Evolutionary conservation across 2,888 invertebrate genomes (phyloP).

Genomic region (Drosophila imparisetae): DNA sequence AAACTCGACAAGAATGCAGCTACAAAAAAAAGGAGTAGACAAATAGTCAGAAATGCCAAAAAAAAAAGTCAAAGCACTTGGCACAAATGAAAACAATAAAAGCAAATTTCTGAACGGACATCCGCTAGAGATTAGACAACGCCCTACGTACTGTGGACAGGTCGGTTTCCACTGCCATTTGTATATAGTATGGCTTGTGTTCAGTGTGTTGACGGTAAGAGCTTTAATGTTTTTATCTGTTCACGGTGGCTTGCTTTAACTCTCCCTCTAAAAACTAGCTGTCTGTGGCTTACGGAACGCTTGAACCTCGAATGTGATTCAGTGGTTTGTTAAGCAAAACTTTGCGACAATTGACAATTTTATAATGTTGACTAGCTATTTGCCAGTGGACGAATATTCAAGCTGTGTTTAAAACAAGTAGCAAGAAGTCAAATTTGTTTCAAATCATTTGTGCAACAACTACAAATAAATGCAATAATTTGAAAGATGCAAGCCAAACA

Average conservation of each 20-base stretch:
- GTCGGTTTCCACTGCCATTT: slow-evolving; percentile 85
- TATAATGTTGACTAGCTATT: background rate
- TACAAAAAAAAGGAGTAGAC: slow-evolving; percentile 3
- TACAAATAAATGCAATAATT: background rate
- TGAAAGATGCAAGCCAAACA: background rate
- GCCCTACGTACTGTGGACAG: slow-evolving; percentile 89
- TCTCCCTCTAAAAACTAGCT: background rate
- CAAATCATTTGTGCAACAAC: background rate
- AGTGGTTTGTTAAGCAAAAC: background rate
- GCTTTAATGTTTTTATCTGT: slow-evolving; percentile 18
- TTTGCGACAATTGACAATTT: background rate
- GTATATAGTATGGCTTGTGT: slow-evolving; percentile 7
- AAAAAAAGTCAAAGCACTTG: slow-evolving; percentile 20
- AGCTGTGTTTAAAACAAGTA: background rate
- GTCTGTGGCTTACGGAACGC: background rate
- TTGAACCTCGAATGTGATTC: background rate
- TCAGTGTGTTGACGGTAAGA: slow-evolving; percentile 10
- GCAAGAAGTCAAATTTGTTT: background rate
- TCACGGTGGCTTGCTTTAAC: background rate
- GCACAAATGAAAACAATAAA: slow-evolving; percentile 69
- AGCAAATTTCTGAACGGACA: slow-evolving; percentile 75
- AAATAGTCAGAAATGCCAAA: slow-evolving; percentile 32
- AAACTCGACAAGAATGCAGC: slow-evolving; percentile 62
- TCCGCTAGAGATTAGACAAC: slow-evolving; percentile 72
- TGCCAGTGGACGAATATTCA: background rate